These are phyloP conservation scores for Neoitamus cyanurus DNA, from an alignment of 2,888 invertebrate species.

Conservation along the genomic window DNA sequence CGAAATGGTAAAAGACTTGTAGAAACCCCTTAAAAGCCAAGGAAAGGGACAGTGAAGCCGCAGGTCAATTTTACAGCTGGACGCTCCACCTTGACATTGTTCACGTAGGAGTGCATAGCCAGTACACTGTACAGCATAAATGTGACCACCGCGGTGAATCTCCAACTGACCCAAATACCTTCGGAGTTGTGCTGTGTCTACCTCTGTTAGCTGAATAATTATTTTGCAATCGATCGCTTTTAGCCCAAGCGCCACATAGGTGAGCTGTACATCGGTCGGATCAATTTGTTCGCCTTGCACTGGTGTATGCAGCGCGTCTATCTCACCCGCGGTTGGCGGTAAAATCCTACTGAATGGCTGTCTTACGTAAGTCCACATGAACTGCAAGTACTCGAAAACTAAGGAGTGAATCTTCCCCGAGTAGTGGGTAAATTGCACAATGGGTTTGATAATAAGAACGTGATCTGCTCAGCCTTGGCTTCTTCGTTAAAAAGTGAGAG, in stretches of 20 bases:
- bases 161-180: constrained; percentile 17
- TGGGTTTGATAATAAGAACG: not conserved
- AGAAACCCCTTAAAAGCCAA: not conserved
- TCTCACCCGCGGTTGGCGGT: not conserved
- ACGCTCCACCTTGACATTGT: constrained; percentile 29
- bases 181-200: not conserved
- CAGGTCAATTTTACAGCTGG: constrained; percentile 11
- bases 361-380: not conserved
- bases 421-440: constrained; percentile 13
- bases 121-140: not conserved
- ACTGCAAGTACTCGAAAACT: constrained; percentile 7
- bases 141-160: not conserved
- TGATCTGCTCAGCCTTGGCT: constrained; percentile 16
- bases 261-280: not conserved
- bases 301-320: not conserved
- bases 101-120: not conserved
- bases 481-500: constrained; percentile 30
- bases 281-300: not conserved
- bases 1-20: not conserved
- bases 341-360: not conserved
- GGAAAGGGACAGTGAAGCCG: constrained; percentile 13
- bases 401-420: constrained; percentile 18
- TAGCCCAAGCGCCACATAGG: not conserved
- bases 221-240: constrained; percentile 19
- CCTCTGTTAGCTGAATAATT: not conserved